Percentiles rank a stretch among this genome's conserved stretches.
Conservation (phyloP, 2,888 invertebrate genomes). For the Cephalotes varians region DNA sequence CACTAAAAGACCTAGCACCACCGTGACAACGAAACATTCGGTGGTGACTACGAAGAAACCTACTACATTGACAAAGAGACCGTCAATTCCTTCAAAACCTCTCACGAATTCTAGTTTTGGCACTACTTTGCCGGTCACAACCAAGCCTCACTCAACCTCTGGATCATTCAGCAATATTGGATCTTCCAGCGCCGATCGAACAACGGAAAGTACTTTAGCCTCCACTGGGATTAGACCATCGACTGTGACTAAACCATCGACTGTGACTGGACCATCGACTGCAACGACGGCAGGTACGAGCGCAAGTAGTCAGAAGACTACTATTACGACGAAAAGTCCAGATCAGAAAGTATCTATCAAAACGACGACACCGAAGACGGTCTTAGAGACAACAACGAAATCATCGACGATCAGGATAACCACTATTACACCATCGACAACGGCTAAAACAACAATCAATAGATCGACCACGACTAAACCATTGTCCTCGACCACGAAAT, state of each 20-base stretch:
- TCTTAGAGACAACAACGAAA: constrained; percentile 71
- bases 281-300: constrained; percentile 11
- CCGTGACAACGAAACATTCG: constrained; percentile 67
- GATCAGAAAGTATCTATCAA: constrained; percentile 58
- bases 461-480: constrained; percentile 63
- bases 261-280: constrained; percentile 36
- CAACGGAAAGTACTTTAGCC: constrained; percentile 40
- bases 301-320: constrained; percentile 37
- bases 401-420: constrained; percentile 54
- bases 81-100: constrained; percentile 84
- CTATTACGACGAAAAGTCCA: constrained; percentile 75
- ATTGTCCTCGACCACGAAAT: constrained; percentile 68
- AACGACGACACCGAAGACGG: constrained; percentile 62
- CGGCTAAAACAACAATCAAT: constrained; percentile 57
- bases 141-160: constrained; percentile 64
- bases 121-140: constrained; percentile 50
- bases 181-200: constrained; percentile 24
- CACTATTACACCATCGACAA: constrained; percentile 47
- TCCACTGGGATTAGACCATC: constrained; percentile 53
- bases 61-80: constrained; percentile 83
- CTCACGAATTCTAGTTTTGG: constrained; percentile 31
- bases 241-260: too few relatives aligned
- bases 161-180: constrained; percentile 35
- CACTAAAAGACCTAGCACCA: constrained; percentile 61
- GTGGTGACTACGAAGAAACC: constrained; percentile 71